Conservation (phyloP, 2,888 invertebrate genomes). For the Tinea trinotella region DNA sequence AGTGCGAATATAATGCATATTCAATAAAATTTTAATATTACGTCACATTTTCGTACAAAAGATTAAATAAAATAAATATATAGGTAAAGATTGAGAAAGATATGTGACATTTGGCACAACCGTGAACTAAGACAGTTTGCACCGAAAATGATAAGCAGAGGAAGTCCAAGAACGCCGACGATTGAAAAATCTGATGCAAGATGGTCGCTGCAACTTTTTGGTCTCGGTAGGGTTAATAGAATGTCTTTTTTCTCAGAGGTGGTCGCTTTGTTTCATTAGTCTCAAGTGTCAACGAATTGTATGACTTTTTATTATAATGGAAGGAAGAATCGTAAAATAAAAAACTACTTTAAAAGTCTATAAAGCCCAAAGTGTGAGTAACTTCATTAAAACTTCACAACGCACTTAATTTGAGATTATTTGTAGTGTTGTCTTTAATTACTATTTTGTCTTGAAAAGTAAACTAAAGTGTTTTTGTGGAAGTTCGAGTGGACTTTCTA, state of each 20-base stretch:
- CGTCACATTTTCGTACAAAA: too few relatives aligned
- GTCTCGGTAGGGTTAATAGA: too few relatives aligned
- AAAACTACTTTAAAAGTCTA: neutral
- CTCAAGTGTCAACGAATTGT: neutral
- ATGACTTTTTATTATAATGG: slow-evolving; percentile 14
- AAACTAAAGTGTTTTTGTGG: neutral
- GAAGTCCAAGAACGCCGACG: too few relatives aligned
- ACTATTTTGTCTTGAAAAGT: neutral
- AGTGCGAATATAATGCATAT: too few relatives aligned
- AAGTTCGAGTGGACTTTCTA: slow-evolving; percentile 3
- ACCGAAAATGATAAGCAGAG: too few relatives aligned
- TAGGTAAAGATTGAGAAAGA: too few relatives aligned
- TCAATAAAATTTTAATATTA: too few relatives aligned
- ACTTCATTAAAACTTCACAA: slow-evolving; percentile 11
- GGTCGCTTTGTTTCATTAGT: slow-evolving; percentile 4
- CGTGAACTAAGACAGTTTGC: too few relatives aligned
- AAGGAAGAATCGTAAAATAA: slow-evolving; percentile 13
- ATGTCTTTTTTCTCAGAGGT: neutral
- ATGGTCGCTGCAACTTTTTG: too few relatives aligned
- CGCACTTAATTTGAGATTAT: slow-evolving; percentile 10
- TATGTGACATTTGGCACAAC: too few relatives aligned
- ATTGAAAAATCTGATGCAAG: too few relatives aligned
- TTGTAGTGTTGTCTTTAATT: slow-evolving; percentile 1
- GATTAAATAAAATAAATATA: too few relatives aligned
- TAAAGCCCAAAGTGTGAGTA: slow-evolving; percentile 4